Conservation (phyloP, 1,140 invertebrate species). For the Temnothorax curvispinosus region DNA sequence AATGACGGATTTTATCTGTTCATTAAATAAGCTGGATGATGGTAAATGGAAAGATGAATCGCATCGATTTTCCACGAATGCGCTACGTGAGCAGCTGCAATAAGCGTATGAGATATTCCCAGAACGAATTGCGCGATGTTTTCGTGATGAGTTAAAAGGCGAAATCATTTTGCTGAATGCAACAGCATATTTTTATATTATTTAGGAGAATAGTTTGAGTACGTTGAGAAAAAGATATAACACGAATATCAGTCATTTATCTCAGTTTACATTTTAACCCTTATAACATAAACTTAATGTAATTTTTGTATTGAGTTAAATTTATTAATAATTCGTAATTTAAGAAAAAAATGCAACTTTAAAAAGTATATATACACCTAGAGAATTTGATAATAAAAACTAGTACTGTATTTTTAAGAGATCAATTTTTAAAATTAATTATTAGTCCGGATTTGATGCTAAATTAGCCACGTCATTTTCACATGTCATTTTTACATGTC, state of each 20-base stretch:
- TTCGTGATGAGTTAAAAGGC: conserved; percentile 15
- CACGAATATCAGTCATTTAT: background rate
- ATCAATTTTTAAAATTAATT: background rate
- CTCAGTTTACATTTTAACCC: background rate
- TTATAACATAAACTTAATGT: background rate
- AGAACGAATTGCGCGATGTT: conserved; percentile 42
- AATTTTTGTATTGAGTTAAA: background rate
- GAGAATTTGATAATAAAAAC: background rate
- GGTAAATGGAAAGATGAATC: conserved; percentile 24
- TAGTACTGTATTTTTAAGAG: background rate
- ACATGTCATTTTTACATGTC: too few species aligned
- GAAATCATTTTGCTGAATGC: background rate
- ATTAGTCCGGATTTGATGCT: background rate
- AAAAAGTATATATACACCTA: background rate
- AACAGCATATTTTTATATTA: background rate
- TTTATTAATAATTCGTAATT: background rate
- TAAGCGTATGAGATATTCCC: conserved; percentile 21
- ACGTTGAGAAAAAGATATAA: background rate
- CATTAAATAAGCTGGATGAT: background rate
- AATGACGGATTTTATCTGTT: conserved; percentile 25
- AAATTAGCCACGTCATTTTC: background rate
- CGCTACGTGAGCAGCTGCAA: background rate
- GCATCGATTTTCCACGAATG: conserved; percentile 40
- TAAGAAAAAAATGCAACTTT: too few species aligned
- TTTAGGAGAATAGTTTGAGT: background rate